Percentiles rank a stretch among this genome's conserved stretches.
Conservation (phyloP, 2,888 invertebrate species). For the Limnephilus lunatus region DNA sequence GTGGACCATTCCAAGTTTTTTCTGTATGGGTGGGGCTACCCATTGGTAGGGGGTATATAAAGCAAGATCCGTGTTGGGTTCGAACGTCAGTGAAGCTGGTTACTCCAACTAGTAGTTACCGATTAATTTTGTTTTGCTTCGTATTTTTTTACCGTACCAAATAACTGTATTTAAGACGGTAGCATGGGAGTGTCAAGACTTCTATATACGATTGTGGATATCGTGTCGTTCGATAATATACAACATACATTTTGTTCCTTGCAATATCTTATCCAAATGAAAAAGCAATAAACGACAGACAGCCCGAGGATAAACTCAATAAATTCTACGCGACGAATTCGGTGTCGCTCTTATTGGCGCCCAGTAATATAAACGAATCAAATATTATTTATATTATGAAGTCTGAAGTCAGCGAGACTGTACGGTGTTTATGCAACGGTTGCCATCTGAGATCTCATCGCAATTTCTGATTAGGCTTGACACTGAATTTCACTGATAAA, state of each 20-base stretch:
- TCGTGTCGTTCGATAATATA: background rate
- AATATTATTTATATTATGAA: conserved; percentile 17
- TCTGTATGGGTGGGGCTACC: too few species aligned
- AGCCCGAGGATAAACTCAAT: conserved; percentile 14
- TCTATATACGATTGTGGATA: background rate
- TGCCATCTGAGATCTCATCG: background rate
- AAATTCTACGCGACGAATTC: background rate
- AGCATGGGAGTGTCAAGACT: background rate
- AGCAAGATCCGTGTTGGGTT: too few species aligned
- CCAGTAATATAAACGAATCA: conserved; percentile 1
- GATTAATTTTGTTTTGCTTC: too few species aligned
- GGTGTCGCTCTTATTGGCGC: background rate
- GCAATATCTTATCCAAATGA: background rate
- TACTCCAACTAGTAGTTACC: too few species aligned
- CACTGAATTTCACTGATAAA: background rate
- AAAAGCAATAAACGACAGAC: conserved; percentile 8
- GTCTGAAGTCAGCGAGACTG: background rate
- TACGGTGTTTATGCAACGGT: background rate
- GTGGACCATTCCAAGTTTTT: too few species aligned
- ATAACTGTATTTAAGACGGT: background rate
- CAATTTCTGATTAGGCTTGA: background rate
- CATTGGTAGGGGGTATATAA: too few species aligned
- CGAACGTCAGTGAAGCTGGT: too few species aligned
- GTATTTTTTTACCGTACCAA: too few species aligned
- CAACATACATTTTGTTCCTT: background rate